phyloP scores from a whole-genome alignment of 2,797 vertebrate genomes.

The Coreius guichenoti region DNA sequence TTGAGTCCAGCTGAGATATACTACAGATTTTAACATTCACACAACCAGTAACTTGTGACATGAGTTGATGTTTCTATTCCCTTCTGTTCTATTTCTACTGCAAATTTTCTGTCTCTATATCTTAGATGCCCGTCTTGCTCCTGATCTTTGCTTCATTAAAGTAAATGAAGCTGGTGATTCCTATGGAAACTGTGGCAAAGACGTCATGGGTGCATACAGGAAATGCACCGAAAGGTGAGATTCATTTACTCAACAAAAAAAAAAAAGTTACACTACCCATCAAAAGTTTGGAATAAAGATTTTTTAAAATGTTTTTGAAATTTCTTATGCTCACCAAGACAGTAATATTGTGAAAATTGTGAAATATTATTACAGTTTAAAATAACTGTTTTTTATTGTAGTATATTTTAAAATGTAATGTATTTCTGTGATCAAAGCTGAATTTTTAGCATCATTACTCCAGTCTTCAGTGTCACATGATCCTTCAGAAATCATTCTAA shows the following conservation, averaged over 20 bases:
- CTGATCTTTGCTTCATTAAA: slow-evolving; percentile 88
- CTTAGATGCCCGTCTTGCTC: slow-evolving; percentile 85
- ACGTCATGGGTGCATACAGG: slow-evolving; percentile 86
- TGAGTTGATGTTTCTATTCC: background rate
- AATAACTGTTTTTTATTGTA: background rate
- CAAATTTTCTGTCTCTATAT: background rate
- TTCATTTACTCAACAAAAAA: background rate
- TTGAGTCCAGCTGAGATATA: background rate
- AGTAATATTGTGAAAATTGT: too few relatives aligned
- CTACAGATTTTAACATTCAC: slow-evolving; percentile 5
- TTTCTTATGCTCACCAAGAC: background rate
- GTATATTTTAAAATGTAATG: background rate
- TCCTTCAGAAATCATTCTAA: background rate
- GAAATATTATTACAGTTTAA: background rate
- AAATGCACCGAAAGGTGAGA: slow-evolving; percentile 87
- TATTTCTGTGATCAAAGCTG: background rate
- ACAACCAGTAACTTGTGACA: background rate
- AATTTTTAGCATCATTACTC: too few relatives aligned
- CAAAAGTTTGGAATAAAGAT: background rate
- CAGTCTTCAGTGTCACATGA: background rate
- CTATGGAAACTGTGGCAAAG: slow-evolving; percentile 96
- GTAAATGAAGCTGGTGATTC: slow-evolving; percentile 93
- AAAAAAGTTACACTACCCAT: background rate
- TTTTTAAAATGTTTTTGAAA: background rate
- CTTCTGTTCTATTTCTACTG: background rate